phyloP scores from a whole-genome alignment of 2,888 invertebrate genomes.

The Eilema depressum region DNA sequence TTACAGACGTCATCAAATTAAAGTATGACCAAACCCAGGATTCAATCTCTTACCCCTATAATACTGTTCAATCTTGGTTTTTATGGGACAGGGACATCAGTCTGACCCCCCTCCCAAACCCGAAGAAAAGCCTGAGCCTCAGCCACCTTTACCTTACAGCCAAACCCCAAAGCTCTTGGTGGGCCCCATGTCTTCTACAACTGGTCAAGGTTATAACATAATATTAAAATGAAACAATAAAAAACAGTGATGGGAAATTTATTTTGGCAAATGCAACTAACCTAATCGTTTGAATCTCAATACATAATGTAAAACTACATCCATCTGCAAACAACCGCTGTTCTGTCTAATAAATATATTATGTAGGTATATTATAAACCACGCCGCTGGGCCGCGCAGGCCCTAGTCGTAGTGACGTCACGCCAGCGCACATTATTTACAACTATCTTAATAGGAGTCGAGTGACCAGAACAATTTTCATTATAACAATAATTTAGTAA shows the following conservation, averaged over 20 bases:
- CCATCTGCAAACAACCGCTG: slow-evolving; percentile 59
- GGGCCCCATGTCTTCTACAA: no score
- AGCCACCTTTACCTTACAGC: no score
- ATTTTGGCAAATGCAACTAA: slow-evolving; percentile 86
- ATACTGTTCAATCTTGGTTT: no score
- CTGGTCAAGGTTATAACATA: no score
- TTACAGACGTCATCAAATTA: no score
- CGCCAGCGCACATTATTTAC: slow-evolving; percentile 65
- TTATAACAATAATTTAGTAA: slow-evolving; percentile 71
- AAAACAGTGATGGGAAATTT: slow-evolving; percentile 84
- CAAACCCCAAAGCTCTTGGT: no score
- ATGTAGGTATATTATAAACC: slow-evolving; percentile 56
- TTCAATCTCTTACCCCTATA: no score
- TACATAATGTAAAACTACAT: slow-evolving; percentile 79
- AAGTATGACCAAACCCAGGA: no score
- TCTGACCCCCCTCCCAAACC: no score
- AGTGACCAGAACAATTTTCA: slow-evolving; percentile 79
- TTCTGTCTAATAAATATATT: slow-evolving; percentile 73
- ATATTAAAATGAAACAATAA: slow-evolving; percentile 45
- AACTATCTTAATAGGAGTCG: slow-evolving; percentile 73
- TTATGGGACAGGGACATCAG: no score
- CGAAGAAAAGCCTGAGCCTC: no score
- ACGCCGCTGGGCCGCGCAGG: slow-evolving; percentile 35
- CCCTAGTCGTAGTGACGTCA: slow-evolving; percentile 49
- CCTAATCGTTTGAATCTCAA: slow-evolving; percentile 81